These are phyloP conservation scores for Trichacis sp. DNA, from an alignment of 2,888 invertebrate species.

Conservation along the genomic window DNA sequence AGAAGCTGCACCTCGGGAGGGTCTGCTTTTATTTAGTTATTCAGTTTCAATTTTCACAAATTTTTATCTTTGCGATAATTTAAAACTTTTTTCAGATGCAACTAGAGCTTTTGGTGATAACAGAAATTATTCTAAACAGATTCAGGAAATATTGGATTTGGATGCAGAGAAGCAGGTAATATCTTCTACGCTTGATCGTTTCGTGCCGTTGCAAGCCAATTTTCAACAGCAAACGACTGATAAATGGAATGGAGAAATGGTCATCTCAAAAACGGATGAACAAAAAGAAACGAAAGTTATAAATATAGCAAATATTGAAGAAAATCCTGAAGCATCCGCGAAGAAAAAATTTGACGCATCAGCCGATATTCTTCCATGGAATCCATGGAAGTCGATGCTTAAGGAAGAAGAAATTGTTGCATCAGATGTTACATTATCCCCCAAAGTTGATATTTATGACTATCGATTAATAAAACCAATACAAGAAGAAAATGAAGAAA, in stretches of 20 bases:
- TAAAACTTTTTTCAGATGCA: conserved; percentile 55
- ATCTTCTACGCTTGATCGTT: conserved; percentile 59
- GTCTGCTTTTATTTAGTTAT: conserved; percentile 45
- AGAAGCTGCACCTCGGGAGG: conserved; percentile 69
- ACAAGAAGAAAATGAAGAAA: not conserved
- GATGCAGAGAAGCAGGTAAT: conserved; percentile 67
- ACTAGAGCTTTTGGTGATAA: conserved; percentile 52
- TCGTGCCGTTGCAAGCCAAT: conserved; percentile 62
- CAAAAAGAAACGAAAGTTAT: not conserved
- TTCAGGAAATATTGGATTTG: conserved; percentile 49
- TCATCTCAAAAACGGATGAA: conserved; percentile 35
- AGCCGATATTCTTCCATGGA: not conserved
- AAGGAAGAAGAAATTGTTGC: conserved; percentile 2
- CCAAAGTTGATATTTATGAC: not conserved
- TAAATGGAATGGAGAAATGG: conserved; percentile 56
- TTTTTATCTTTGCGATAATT: too few species aligned
- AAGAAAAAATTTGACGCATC: conserved; percentile 4
- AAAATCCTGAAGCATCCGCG: not conserved
- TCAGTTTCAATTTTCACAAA: not conserved
- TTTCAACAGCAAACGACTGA: conserved; percentile 60
- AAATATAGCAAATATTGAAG: not conserved
- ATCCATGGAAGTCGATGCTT: conserved; percentile 8
- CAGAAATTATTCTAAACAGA: conserved; percentile 52
- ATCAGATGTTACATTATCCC: not conserved
- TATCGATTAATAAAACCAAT: not conserved